Base-by-base conservation (phyloP, 2,797 vertebrate species). In the Cuniculus paca region DNA sequence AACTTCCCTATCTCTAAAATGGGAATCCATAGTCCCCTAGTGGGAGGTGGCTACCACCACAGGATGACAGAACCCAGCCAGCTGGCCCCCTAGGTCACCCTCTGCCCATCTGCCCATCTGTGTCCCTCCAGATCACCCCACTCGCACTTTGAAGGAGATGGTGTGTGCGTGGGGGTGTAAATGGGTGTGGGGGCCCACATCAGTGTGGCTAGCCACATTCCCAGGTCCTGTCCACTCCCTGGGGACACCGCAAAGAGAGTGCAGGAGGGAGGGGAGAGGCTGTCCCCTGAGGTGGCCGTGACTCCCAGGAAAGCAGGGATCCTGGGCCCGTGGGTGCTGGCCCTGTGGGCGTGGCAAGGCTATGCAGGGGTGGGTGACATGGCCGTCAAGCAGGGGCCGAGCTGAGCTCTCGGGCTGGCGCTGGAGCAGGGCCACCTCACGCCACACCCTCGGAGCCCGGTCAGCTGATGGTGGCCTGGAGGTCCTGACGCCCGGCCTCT, bases 51-150 rank as follows among this genome's bases (percentile, higher is more conserved):
- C 24, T 28, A 45, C 8, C 72, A 45, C 42, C 72, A 28, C 24
- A 0, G 5, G 26, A 28, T 45, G 39, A 36, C 54, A 6, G 9
- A 34, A 28, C 16, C 24, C 2, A 22, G 2, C 31, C 0, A 0
- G 11, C 34, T n/a, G n/a, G n/a, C 2, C 36, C n/a, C 68, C 68
- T 34, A 48, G 34, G 54, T 26, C 42, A 75, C 48, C 42, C 11
- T n/a, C 70, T 3, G 5, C 34, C 31, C 54, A 1, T 50, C 45
- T 39, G 42, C 36, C 45, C 6, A 12, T 6, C 17, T 42, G 45
- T 42, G 28, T 5, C n/a, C n/a, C n/a, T 6, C 48, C 58, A 2
- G 19, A 24, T 48, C 42, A 19, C 34, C 52, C 70, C n/a, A 36
- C 74, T 0, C 7, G 63, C 56, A 61, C 13, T 42, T 52, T 78